Evolutionary conservation across 2,888 invertebrate genomes (phyloP).

Genomic region (Cephus pygmeus): DNA sequence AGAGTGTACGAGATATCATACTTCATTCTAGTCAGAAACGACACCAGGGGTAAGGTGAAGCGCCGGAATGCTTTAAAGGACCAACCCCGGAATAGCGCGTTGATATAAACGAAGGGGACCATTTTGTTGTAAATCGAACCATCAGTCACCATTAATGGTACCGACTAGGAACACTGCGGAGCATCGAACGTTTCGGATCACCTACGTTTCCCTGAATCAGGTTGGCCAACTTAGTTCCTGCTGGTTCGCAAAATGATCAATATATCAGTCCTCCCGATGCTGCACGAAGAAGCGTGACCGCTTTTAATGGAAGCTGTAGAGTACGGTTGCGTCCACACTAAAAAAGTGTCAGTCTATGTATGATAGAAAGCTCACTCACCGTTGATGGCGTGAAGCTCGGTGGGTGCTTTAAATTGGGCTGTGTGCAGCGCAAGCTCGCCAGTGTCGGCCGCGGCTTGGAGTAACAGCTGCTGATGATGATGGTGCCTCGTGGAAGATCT

Average conservation of each 20-base stretch:
- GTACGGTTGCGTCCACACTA: not conserved
- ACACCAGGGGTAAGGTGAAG: not conserved
- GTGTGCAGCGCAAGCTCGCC: conserved; percentile 56
- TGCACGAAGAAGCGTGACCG: not conserved
- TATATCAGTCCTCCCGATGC: not conserved
- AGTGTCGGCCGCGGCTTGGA: conserved; percentile 59
- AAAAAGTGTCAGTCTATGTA: not conserved
- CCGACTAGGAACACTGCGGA: not conserved
- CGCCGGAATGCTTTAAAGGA: conserved; percentile 17
- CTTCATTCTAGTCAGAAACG: not conserved
- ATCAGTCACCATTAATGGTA: conserved; percentile 28
- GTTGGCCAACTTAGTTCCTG: not conserved
- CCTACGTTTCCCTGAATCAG: not conserved
- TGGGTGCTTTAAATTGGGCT: conserved; percentile 53
- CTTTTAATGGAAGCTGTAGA: not conserved
- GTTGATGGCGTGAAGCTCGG: conserved; percentile 56
- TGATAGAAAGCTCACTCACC: conserved; percentile 41
- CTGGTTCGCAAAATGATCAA: not conserved
- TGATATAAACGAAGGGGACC: conserved; percentile 20
- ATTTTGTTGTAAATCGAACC: conserved; percentile 28
- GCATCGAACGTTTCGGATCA: not conserved
- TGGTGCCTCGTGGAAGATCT: conserved; percentile 79
- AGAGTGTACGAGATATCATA: not conserved
- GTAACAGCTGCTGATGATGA: conserved; percentile 68
- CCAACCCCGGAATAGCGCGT: conserved; percentile 22